phyloP scores from a whole-genome alignment of 2,888 invertebrate genomes.

The Synergus gifuensis region DNA sequence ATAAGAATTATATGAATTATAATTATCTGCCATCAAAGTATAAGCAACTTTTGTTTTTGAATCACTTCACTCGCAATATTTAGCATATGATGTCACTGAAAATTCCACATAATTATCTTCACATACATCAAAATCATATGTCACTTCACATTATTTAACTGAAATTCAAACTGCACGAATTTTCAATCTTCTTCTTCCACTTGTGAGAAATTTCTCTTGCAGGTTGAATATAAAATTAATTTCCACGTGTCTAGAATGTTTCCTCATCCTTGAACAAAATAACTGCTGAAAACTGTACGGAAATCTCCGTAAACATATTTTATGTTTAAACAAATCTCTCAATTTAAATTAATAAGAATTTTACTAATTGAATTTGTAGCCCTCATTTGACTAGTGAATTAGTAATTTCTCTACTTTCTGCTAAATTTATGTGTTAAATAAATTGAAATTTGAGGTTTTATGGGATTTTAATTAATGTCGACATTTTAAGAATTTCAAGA shows the following conservation, averaged over 20 bases:
- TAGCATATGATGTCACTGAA: neutral
- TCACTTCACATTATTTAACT: slow-evolving; percentile 30
- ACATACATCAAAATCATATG: slow-evolving; percentile 4
- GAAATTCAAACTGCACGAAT: slow-evolving; percentile 1
- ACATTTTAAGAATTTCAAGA: too few species aligned
- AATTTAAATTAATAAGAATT: too few species aligned
- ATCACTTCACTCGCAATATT: neutral
- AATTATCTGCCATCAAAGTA: neutral
- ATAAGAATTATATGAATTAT: too few species aligned
- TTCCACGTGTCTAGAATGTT: slow-evolving; percentile 5
- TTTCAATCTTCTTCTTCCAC: slow-evolving; percentile 32
- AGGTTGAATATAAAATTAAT: slow-evolving; percentile 27
- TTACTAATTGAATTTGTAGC: too few species aligned
- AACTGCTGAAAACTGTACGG: neutral
- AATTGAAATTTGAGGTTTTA: too few species aligned
- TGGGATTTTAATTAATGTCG: too few species aligned
- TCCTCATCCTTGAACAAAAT: slow-evolving; percentile 35
- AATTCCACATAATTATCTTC: neutral
- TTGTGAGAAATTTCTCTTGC: slow-evolving; percentile 30
- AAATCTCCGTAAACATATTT: slow-evolving; percentile 24
- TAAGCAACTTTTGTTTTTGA: neutral
- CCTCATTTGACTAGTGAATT: too few species aligned
- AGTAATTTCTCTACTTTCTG: too few species aligned
- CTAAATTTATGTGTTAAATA: too few species aligned
- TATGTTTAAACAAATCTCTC: slow-evolving; percentile 3